Base-by-base conservation (phyloP, 2,888 invertebrate species). In the Tuta absoluta region DNA sequence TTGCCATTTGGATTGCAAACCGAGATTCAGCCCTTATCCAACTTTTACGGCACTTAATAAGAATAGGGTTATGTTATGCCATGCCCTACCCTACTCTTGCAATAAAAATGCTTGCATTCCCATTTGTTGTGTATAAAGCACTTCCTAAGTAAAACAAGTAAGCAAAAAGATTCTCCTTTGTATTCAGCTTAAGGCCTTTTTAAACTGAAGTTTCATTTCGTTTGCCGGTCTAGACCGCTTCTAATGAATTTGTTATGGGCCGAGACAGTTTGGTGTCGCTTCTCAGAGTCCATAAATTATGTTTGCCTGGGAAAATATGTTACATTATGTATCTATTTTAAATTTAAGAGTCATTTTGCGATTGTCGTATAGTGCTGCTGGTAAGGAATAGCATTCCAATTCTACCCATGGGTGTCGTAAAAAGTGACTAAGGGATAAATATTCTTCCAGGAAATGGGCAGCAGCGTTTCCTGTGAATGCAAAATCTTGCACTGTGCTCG, bases 201-300 rank as follows among this genome's bases (percentile, higher is more conserved):
- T 14, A 53, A 53, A 53, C 51, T 23, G 23, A 24, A 53, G 51
- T 21, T 53, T 14, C 51, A 23, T 53, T 53, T 53, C 51, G 14
- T 53, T 53, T 53, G 51, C 23, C 12, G 51, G 51, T 53, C 51
- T 53, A 53, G 51, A 53, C 51, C 51, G 14, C 23, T 53, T 24
- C 23, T 53, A 53, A 53, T 53, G 51, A 53, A 53, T 53, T 53
- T 23, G 51, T 53, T 24, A 53, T 53, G 51, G 23, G 24, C 51
- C 12, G 24, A 53, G 51, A 53, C 51, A 53, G 51, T 24, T 49
- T 53, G 7, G 24, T 23, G 51, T 24, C 14, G 23, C 51, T 14
- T 14, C 51, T 11, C 51, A 21, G 12, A 23, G 23, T 23, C 19
- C 14, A 53, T 23, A 23, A 14, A 23, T 14, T 53, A 23, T 12